Conservation (phyloP, 2,113 vertebrate genomes). For the Donacobius atricapilla region DNA sequence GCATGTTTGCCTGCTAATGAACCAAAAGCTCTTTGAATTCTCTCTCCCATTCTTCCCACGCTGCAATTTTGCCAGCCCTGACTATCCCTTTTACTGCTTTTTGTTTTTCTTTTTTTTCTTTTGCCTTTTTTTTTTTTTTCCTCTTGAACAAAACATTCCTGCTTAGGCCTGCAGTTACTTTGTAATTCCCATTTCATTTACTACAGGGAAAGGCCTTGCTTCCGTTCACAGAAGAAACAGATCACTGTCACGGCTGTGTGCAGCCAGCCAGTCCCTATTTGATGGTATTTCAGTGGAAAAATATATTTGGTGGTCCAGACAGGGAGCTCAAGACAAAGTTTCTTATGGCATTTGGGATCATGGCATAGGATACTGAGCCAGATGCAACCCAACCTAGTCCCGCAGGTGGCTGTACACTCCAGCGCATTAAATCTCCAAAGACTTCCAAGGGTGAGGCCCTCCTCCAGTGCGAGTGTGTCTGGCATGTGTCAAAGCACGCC, state of each 20-base stretch:
- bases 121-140: background rate
- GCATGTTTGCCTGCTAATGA: constrained; percentile 43
- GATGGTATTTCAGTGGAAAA: background rate
- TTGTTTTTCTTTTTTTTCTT: background rate
- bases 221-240: background rate
- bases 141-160: background rate
- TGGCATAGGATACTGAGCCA: background rate
- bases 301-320: background rate
- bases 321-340: background rate
- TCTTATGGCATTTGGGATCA: background rate
- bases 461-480: background rate
- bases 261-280: background rate
- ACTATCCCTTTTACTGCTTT: background rate
- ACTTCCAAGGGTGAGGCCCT: background rate
- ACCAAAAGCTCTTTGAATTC: constrained; percentile 35
- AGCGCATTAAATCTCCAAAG: background rate
- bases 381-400: background rate
- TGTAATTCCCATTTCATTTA: background rate
- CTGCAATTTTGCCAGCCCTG: background rate
- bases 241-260: fast-evolving
- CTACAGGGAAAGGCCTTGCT: background rate
- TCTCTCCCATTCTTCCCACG: background rate
- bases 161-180: background rate
- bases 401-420: background rate
- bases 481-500: background rate